A percentile compares a stretch with the other conserved stretches of the same genome.
Conservation (phyloP, 1,140 invertebrate species). For the Aleiodes sp. region DNA sequence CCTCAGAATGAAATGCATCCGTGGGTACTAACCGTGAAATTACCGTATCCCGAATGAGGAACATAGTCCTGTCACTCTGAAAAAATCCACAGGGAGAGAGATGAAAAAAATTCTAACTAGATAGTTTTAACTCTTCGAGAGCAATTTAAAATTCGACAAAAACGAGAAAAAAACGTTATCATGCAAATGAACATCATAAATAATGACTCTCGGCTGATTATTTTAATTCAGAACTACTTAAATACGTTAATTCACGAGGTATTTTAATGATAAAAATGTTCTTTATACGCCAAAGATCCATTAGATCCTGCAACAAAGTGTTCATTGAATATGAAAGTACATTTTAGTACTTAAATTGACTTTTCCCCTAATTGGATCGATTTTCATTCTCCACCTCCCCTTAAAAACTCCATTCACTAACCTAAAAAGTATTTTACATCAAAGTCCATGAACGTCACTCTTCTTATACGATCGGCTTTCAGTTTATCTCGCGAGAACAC, state of each 20-base stretch:
- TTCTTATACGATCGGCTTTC: slow-evolving; percentile 39
- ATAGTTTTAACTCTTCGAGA: no score
- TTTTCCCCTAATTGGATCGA: slow-evolving; percentile 22
- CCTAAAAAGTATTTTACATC: slow-evolving; percentile 10
- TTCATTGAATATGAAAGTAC: no score
- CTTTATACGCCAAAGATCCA: no score
- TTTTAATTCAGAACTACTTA: no score
- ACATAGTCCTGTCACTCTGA: neutral
- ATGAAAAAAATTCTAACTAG: neutral
- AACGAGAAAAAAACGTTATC: no score
- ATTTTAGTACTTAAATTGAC: neutral
- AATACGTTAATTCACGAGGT: no score
- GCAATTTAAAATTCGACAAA: neutral
- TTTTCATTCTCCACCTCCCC: neutral
- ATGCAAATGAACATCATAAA: no score
- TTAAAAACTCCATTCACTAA: neutral
- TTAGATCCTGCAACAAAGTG: no score
- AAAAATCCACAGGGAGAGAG: neutral
- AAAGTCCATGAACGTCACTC: slow-evolving; percentile 30
- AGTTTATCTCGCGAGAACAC: slow-evolving; percentile 56
- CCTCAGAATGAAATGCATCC: slow-evolving; percentile 41
- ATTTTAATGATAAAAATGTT: no score
- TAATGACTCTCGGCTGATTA: no score
- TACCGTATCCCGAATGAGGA: slow-evolving; percentile 28
- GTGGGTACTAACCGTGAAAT: slow-evolving; percentile 51